A percentile compares a stretch with the other conserved stretches of the same genome.
Conservation (phyloP, 2,797 vertebrate genomes). For the Falco cherrug region DNA sequence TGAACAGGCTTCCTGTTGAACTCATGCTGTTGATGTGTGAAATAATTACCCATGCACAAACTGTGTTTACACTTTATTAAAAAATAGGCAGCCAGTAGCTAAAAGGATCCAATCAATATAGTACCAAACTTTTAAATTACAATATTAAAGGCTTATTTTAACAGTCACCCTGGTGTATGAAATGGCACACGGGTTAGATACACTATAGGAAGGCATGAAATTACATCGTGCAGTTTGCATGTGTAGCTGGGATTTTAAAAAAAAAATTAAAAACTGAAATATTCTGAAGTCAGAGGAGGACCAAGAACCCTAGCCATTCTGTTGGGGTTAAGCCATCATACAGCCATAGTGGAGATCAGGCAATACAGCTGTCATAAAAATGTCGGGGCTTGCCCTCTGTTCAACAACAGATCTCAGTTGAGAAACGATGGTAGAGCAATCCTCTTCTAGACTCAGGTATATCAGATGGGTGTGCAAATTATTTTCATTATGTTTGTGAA, state of each 20-base stretch:
- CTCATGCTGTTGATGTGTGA: neutral
- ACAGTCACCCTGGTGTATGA: neutral
- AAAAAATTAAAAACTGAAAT: neutral
- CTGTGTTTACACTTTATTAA: constrained; percentile 60
- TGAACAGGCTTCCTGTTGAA: neutral
- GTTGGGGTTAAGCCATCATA: neutral
- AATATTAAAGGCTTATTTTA: constrained; percentile 24
- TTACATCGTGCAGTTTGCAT: neutral
- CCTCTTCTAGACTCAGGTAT: rapidly evolving
- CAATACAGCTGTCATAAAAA: neutral
- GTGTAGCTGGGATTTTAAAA: neutral
- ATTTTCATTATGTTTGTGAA: neutral
- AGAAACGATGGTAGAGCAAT: neutral
- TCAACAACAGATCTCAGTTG: neutral
- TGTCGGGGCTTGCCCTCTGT: neutral
- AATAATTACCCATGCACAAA: neutral
- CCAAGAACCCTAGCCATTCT: neutral
- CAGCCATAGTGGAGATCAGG: neutral
- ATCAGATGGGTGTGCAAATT: neutral
- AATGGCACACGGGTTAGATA: neutral
- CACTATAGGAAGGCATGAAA: neutral
- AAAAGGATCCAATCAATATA: constrained; percentile 50
- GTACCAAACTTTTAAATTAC: constrained; percentile 26
- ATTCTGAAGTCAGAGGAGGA: neutral
- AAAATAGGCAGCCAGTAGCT: constrained; percentile 57